phyloP scores from a whole-genome alignment of 1,140 invertebrate species.

The Drosophila arizonae region DNA sequence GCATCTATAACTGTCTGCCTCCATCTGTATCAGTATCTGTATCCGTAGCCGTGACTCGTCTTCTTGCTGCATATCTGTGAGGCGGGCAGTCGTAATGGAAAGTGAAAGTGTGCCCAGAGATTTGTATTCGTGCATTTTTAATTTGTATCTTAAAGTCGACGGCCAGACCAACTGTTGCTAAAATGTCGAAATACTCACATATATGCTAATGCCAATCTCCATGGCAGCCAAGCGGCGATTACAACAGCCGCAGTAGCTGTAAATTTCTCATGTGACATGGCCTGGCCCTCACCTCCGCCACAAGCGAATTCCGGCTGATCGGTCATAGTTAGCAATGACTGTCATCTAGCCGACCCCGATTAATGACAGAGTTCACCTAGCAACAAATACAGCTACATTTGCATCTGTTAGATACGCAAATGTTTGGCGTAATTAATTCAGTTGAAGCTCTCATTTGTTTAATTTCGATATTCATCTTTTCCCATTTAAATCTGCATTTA shows the following conservation, averaged over 20 bases:
- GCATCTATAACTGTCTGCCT: conserved; percentile 30
- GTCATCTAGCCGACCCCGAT: not conserved
- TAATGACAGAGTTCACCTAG: not conserved
- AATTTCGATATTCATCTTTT: not conserved
- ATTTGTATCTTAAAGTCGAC: conserved; percentile 57
- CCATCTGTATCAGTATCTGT: conserved; percentile 28
- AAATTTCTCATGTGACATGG: conserved; percentile 16
- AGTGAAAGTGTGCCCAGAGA: conserved; percentile 66
- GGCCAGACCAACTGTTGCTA: conserved; percentile 61
- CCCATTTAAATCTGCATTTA: not conserved
- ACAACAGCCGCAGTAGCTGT: conserved; percentile 45
- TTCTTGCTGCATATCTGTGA: conserved; percentile 59
- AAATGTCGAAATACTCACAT: conserved; percentile 55
- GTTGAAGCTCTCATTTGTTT: not conserved
- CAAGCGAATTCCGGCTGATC: not conserved
- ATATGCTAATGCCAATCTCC: conserved; percentile 75
- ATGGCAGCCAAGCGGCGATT: conserved; percentile 54
- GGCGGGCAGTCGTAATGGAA: conserved; percentile 41
- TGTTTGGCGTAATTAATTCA: not conserved
- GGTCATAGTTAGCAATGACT: not conserved
- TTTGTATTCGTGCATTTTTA: conserved; percentile 71
- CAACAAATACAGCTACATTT: not conserved
- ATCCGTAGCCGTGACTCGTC: conserved; percentile 15
- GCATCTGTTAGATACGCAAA: not conserved
- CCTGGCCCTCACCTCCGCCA: not conserved